Percentiles rank a stretch among this genome's conserved stretches.
phyloP scores from a whole-genome alignment of 2,888 invertebrate genomes.

The Bruchidius siliquastri region DNA sequence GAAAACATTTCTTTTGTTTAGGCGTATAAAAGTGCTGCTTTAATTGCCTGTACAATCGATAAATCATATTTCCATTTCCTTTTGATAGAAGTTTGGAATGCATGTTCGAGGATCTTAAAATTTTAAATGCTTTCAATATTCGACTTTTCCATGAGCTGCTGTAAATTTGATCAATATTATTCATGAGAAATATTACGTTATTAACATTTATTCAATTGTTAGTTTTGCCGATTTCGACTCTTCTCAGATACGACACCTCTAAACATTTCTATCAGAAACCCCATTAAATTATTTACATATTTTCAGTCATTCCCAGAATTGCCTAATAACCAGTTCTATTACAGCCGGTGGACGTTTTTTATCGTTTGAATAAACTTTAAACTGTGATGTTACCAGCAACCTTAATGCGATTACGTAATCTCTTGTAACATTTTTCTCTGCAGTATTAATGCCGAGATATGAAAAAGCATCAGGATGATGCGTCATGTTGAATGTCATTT shows the following conservation, averaged over 20 bases:
- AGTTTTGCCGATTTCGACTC: too few species aligned
- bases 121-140: too few species aligned
- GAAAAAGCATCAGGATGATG: too few species aligned
- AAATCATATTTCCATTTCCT: too few species aligned
- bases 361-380: neutral
- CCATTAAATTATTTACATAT: neutral
- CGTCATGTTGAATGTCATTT: too few species aligned
- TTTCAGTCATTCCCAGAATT: neutral
- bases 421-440: neutral
- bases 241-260: neutral
- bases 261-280: neutral
- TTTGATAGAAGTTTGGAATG: too few species aligned
- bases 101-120: too few species aligned
- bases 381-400: neutral
- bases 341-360: neutral
- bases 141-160: too few species aligned
- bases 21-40: neutral
- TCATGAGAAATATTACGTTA: too few species aligned
- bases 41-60: neutral
- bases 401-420: neutral
- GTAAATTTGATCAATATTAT: too few species aligned
- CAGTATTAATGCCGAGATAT: neutral
- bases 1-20: neutral
- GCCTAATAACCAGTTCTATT: neutral
- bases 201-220: too few species aligned